A percentile compares a stretch with the other conserved stretches of the same genome.
phyloP scores from a whole-genome alignment of 1,140 invertebrate genomes.

The Pseudobourletiella spinata region DNA sequence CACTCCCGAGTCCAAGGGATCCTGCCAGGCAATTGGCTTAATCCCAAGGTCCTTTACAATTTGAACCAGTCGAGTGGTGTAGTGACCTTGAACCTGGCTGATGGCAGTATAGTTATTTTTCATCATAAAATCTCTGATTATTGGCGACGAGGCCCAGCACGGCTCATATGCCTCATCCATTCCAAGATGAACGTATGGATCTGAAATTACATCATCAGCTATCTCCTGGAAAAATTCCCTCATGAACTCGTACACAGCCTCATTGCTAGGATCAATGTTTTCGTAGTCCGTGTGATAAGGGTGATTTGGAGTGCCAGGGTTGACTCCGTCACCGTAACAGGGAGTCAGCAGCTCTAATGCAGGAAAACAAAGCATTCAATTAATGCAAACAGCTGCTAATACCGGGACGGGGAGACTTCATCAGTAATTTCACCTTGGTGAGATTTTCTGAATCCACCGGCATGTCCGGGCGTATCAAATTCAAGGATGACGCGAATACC shows the following conservation, averaged over 20 bases:
- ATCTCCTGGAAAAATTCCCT: slow-evolving; percentile 60
- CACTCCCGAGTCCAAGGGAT: slow-evolving; percentile 74
- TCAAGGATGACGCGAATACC: slow-evolving; percentile 84
- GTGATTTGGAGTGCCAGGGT: slow-evolving; percentile 26
- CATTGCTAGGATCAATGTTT: slow-evolving; percentile 53
- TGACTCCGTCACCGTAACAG: background rate
- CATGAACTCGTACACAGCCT: slow-evolving; percentile 57
- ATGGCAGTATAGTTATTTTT: slow-evolving; percentile 13
- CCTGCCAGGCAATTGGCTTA: slow-evolving; percentile 79
- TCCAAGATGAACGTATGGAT: slow-evolving; percentile 71
- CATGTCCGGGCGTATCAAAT: slow-evolving; percentile 75
- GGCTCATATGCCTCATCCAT: slow-evolving; percentile 71
- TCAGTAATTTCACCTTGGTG: slow-evolving; percentile 15
- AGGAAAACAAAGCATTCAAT: too few relatives aligned
- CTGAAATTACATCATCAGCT: too few relatives aligned
- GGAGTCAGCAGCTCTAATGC: background rate
- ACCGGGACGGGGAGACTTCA: background rate
- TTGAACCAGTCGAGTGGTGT: background rate
- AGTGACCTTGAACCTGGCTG: slow-evolving; percentile 39
- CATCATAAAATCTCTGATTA: slow-evolving; percentile 20
- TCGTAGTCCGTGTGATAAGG: slow-evolving; percentile 43
- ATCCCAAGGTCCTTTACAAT: slow-evolving; percentile 36
- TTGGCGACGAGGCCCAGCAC: slow-evolving; percentile 30
- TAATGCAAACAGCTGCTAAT: too few relatives aligned
- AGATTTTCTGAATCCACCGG: slow-evolving; percentile 20